Percentiles rank a stretch among this genome's conserved stretches.
phyloP scores from a whole-genome alignment of 2,113 vertebrate genomes.

The Arvicanthis niloticus region DNA sequence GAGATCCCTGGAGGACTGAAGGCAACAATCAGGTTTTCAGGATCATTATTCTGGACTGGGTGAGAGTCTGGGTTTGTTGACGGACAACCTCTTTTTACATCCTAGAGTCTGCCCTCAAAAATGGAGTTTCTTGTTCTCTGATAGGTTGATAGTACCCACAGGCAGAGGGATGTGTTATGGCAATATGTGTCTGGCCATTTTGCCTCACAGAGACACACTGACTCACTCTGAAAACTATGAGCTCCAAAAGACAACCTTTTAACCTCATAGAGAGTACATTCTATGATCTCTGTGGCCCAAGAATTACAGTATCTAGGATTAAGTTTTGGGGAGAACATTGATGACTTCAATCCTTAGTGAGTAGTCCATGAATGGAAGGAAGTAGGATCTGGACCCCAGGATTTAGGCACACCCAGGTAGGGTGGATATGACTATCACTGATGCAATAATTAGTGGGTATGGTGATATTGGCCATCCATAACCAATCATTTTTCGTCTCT shows the following conservation, averaged over 20 bases:
- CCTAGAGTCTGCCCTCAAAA: neutral
- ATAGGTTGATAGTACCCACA: too few species aligned
- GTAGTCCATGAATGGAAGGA: neutral
- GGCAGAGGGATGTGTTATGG: neutral
- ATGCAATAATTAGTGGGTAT: neutral
- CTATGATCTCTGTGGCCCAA: neutral
- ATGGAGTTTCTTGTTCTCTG: neutral
- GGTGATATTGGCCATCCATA: neutral
- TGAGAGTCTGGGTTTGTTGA: neutral
- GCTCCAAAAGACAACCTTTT: neutral
- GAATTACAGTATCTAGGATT: neutral
- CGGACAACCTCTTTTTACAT: too few species aligned
- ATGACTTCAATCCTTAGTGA: neutral
- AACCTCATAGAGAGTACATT: neutral
- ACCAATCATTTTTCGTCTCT: too few species aligned
- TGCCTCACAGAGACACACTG: neutral
- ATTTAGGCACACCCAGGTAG: too few species aligned
- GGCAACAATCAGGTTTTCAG: neutral
- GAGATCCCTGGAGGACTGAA: neutral
- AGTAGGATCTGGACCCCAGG: neutral
- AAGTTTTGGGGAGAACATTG: neutral
- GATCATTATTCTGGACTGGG: too few species aligned
- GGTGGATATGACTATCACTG: too few species aligned
- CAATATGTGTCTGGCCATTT: neutral
- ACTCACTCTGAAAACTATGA: too few species aligned